Base-by-base conservation (phyloP, 2,113 vertebrate species). In the Gobius niger region DNA sequence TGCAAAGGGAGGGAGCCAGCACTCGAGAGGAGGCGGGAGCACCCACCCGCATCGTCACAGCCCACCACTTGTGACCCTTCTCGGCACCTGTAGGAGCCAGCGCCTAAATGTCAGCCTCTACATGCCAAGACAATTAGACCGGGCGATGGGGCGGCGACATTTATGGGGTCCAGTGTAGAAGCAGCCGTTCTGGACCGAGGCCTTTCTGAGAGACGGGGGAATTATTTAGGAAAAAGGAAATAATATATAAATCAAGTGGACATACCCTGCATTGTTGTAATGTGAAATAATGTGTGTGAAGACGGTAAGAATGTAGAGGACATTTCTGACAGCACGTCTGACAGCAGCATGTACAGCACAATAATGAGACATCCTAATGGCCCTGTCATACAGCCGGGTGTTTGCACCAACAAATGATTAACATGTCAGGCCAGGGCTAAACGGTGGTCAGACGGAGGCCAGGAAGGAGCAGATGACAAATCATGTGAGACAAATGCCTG, bases 21-120 rank as follows among this genome's bases (percentile, higher is more conserved):
- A 47, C 52, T 47, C 77, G 67, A 73, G 52, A 64, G 40, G 9
- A n/a, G 69, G 63, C 70, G 77, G 46, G 65, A 64, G 18, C 16
- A 47, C 47, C 10, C 44, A 76, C 71, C 69, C 11, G n/a, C 40
- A 52, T 66, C 40, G 4, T 47, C 42, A 50, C 3, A 16, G 56
- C 44, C 51, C 67, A 68, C 53, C 51, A 77, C 57, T 9, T 1
- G 10, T 59, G 49, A 82, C 72, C 75, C 65, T 42, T 13, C 42
- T 41, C 57, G 64, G 11, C 14, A 44, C 40, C 44, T 72, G 40
- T 44, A 12, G 47, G 19, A 3, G 67, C 71, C 70, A 77, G 24
- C 1, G 9, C 2, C 47, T n/a, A 81, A 87, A 84, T 80, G 71
- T 80, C 82, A 78, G n/a, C 76, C 4, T n/a, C 34, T 59, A 57